Percentiles rank a stretch among this genome's conserved stretches.
These are phyloP conservation scores for Sinohyriopsis cumingii DNA, from an alignment of 2,888 invertebrate species.

Conservation along the genomic window DNA sequence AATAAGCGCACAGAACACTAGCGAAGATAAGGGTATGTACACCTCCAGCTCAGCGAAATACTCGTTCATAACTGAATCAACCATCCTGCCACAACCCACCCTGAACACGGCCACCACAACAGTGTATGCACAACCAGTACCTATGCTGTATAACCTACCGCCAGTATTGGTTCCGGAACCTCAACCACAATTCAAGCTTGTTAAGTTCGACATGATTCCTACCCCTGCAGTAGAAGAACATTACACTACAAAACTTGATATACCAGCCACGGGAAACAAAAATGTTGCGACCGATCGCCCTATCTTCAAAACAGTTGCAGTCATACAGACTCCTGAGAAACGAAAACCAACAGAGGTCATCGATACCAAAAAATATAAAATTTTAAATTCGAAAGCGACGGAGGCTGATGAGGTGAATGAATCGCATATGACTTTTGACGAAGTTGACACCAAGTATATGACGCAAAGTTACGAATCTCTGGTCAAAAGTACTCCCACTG, in stretches of 20 bases:
- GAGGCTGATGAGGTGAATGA: slow-evolving; percentile 30
- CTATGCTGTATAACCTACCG: slow-evolving; percentile 14
- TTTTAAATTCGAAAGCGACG: slow-evolving; percentile 39
- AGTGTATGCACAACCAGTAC: slow-evolving; percentile 10
- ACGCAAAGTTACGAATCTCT: slow-evolving; percentile 37
- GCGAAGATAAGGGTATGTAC: not conserved
- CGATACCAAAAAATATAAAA: slow-evolving; percentile 34
- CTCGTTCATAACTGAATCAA: slow-evolving; percentile 33
- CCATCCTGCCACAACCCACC: slow-evolving; percentile 8
- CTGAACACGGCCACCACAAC: no score
- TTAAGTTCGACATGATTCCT: slow-evolving; percentile 40
- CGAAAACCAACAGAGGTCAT: slow-evolving; percentile 20
- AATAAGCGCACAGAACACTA: not conserved
- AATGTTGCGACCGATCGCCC: slow-evolving; percentile 29
- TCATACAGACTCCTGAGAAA: slow-evolving; percentile 28
- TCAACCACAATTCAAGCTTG: slow-evolving; percentile 32
- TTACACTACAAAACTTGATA: slow-evolving; percentile 12
- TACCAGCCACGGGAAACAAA: slow-evolving; percentile 10
- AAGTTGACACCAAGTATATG: slow-evolving; percentile 27
- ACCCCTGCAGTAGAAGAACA: slow-evolving; percentile 14
- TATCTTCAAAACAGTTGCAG: slow-evolving; percentile 48
- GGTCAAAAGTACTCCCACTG: slow-evolving; percentile 15
- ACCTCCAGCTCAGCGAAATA: slow-evolving; percentile 22
- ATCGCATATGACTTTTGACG: slow-evolving; percentile 32
- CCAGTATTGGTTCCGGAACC: slow-evolving; percentile 20